phyloP scores from a whole-genome alignment of 2,888 invertebrate species.

The Piscicola geometra region DNA sequence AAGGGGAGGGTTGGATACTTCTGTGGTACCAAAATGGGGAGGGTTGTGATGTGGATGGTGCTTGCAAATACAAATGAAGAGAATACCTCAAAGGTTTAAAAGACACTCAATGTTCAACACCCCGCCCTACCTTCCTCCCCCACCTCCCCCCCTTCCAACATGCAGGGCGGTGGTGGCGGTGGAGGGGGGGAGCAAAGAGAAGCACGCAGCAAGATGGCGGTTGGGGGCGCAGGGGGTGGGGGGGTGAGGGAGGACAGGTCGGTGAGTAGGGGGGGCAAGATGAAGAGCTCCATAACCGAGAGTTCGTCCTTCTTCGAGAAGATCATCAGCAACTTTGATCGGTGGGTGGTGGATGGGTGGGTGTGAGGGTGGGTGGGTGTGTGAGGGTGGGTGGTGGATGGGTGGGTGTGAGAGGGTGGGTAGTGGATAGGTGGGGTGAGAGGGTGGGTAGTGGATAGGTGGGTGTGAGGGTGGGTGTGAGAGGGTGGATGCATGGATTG shows the following conservation, averaged over 20 bases:
- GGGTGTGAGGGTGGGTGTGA: neutral
- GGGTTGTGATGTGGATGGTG: too few relatives aligned
- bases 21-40: too few relatives aligned
- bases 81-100: too few relatives aligned
- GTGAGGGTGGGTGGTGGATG: neutral
- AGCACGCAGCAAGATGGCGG: constrained; percentile 43
- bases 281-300: constrained; percentile 78
- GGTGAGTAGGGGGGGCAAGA: constrained; percentile 66
- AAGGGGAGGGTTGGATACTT: too few relatives aligned
- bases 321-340: constrained; percentile 68
- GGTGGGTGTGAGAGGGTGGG: neutral
- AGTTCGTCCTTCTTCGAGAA: constrained; percentile 77
- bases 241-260: constrained; percentile 56
- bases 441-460: neutral
- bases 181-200: constrained; percentile 15
- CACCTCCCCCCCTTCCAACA: too few relatives aligned
- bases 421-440: neutral
- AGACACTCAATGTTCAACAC: too few relatives aligned
- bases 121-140: too few relatives aligned
- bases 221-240: constrained; percentile 16
- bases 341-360: neutral
- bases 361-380: neutral
- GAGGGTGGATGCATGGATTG: neutral
- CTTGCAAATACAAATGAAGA: too few relatives aligned
- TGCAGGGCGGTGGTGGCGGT: neutral